These are phyloP conservation scores for Lordiphosa fenestrarum DNA, from an alignment of 2,888 invertebrate species.

Conservation along the genomic window DNA sequence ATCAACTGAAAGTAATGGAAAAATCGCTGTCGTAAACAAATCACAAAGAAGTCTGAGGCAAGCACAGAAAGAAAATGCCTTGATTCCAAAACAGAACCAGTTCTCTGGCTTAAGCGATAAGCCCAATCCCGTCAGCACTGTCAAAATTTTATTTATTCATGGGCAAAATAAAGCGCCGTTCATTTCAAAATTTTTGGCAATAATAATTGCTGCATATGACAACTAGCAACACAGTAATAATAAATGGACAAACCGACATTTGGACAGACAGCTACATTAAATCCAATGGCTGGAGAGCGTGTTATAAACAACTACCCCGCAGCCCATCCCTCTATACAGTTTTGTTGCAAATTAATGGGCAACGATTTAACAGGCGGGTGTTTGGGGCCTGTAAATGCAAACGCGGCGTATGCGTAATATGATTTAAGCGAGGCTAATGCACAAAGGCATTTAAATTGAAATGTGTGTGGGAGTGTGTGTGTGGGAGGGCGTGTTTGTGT, in stretches of 20 bases:
- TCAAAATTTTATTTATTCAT: not conserved
- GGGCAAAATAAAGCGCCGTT: no score
- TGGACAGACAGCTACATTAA: slow-evolving; percentile 9
- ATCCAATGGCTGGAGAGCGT: slow-evolving; percentile 24
- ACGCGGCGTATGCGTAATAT: slow-evolving; percentile 66
- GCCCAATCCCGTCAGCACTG: not conserved
- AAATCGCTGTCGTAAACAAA: no score
- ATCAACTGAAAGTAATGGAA: no score
- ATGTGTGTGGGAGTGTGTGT: slow-evolving; percentile 31
- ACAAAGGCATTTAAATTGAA: slow-evolving; percentile 70
- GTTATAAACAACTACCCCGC: not conserved
- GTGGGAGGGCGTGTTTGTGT: not conserved
- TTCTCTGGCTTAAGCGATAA: not conserved
- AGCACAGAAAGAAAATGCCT: no score
- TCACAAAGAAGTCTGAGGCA: no score
- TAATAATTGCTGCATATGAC: slow-evolving; percentile 32
- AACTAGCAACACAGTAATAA: slow-evolving; percentile 11
- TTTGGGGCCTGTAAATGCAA: slow-evolving; percentile 32
- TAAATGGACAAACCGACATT: slow-evolving; percentile 12
- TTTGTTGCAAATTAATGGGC: slow-evolving; percentile 46
- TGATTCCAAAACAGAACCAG: not conserved
- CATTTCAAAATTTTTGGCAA: slow-evolving; percentile 10
- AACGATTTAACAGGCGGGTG: slow-evolving; percentile 53
- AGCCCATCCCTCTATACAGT: not conserved
- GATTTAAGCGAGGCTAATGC: slow-evolving; percentile 68